Conservation (phyloP, 2,888 invertebrate genomes). For the Masnerella sp. region DNA sequence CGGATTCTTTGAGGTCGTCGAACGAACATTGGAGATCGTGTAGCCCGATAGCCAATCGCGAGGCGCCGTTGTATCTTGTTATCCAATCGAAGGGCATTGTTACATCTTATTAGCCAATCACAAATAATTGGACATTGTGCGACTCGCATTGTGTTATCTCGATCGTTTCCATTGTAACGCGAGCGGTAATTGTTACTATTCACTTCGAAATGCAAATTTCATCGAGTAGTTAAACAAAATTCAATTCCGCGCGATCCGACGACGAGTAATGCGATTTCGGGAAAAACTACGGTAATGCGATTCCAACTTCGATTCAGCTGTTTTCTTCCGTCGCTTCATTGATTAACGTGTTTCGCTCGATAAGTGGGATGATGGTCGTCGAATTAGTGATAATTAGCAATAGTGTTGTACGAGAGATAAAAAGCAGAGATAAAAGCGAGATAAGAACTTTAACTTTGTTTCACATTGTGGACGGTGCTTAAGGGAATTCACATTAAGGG, state of each 20-base stretch:
- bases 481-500: no score
- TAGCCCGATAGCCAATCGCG: conserved; percentile 20
- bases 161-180: conserved; percentile 32
- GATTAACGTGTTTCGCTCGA: no score
- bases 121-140: conserved; percentile 46
- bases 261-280: background rate
- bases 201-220: conserved; percentile 34
- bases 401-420: no score
- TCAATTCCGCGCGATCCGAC: conserved; percentile 2
- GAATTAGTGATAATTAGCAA: no score
- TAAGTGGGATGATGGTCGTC: no score
- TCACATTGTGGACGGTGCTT: no score
- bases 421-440: no score
- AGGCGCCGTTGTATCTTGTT: conserved; percentile 31
- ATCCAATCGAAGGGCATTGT: conserved; percentile 43
- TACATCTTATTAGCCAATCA: conserved; percentile 46
- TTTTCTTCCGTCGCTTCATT: no score
- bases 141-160: conserved; percentile 20
- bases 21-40: background rate
- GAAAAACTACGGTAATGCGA: no score
- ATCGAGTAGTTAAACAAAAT: conserved; percentile 31
- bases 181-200: conserved; percentile 39
- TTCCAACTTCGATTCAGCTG: no score
- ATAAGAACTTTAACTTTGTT: no score
- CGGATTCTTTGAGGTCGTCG: background rate